phyloP scores from a whole-genome alignment of 2,113 vertebrate genomes.

The Hiodon tergisus region DNA sequence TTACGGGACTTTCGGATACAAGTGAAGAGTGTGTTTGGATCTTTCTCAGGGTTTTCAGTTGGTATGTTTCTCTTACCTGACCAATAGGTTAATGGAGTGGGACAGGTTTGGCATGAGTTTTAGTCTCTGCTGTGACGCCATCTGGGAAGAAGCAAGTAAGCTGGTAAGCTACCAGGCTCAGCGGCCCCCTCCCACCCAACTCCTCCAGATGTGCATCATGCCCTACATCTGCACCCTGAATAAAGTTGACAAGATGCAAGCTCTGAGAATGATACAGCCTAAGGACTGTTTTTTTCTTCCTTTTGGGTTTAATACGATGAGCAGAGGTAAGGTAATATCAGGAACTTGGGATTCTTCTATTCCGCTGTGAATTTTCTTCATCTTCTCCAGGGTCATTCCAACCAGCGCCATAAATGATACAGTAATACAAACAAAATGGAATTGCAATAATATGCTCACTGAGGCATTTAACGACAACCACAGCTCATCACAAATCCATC shows the following conservation, averaged over 20 bases:
- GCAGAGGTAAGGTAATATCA: no score
- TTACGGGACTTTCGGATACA: slow-evolving; percentile 46
- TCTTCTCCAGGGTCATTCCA: no score
- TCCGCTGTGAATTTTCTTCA: no score
- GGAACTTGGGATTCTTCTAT: no score
- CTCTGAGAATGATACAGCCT: no score
- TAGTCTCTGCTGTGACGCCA: slow-evolving; percentile 68
- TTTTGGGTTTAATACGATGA: no score
- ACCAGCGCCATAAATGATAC: no score
- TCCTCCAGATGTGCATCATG: slow-evolving; percentile 66
- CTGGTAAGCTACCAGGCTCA: background rate
- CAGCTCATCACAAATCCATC: no score
- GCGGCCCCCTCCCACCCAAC: slow-evolving; percentile 47
- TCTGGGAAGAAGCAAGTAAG: slow-evolving; percentile 57
- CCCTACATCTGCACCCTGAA: slow-evolving; percentile 24
- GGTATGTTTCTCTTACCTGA: slow-evolving; percentile 50
- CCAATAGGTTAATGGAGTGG: slow-evolving; percentile 38
- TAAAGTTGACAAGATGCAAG: slow-evolving; percentile 26
- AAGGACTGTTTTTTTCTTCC: no score
- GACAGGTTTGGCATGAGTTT: slow-evolving; percentile 53
- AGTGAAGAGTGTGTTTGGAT: slow-evolving; percentile 3
- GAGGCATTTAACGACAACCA: no score
- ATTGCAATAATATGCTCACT: no score
- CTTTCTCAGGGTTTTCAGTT: slow-evolving; percentile 23
- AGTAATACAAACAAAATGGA: no score